Percentiles rank a stretch among this genome's conserved stretches.
phyloP scores from a whole-genome alignment of 2,888 invertebrate genomes.

The Teleogryllus oceanicus region DNA sequence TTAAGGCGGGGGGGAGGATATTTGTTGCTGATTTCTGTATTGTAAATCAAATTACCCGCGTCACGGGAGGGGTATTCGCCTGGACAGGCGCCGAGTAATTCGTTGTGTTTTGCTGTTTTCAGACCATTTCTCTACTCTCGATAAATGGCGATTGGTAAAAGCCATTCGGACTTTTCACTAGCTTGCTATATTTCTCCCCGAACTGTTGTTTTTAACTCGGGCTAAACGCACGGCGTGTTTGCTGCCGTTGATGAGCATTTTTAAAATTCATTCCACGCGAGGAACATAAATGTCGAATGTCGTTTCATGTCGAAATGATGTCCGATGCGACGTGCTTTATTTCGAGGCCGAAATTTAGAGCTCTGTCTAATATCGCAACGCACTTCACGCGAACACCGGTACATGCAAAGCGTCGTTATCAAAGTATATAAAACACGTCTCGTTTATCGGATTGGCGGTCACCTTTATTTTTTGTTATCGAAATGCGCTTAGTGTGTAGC shows the following conservation, averaged over 20 bases:
- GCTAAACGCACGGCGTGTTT: background rate
- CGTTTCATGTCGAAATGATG: background rate
- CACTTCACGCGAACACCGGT: background rate
- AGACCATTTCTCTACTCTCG: background rate
- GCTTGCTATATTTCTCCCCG: background rate
- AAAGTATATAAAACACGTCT: background rate
- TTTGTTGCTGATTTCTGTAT: background rate
- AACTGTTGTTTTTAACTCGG: background rate
- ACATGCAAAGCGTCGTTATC: background rate
- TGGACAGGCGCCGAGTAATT: background rate
- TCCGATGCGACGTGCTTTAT: background rate
- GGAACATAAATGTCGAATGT: background rate
- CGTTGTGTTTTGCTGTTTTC: background rate
- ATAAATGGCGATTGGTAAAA: slow-evolving; percentile 18
- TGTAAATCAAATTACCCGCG: background rate
- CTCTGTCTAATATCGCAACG: background rate
- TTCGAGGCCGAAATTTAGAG: background rate
- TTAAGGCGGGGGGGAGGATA: background rate
- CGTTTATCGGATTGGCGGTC: too few species aligned
- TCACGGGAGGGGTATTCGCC: background rate
- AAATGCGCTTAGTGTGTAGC: too few species aligned
- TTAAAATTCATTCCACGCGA: background rate
- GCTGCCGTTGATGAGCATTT: background rate
- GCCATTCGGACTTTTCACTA: background rate
- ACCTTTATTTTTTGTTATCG: too few species aligned